A percentile compares a stretch with the other conserved stretches of the same genome.
Conservation (phyloP, 2,797 vertebrate species). For the Macrochelys suwanniensis region DNA sequence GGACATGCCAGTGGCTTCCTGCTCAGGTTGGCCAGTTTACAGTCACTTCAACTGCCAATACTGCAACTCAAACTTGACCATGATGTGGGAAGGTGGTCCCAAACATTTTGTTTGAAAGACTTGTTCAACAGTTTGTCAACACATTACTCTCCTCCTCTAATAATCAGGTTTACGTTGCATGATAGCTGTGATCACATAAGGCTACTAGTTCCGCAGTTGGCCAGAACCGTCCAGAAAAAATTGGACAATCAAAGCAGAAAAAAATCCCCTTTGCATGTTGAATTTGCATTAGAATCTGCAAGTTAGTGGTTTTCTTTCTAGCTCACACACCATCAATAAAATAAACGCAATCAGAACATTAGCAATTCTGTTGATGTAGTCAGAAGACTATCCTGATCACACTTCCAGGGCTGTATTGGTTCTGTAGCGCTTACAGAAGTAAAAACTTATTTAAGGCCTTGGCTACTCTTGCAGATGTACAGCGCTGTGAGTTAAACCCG, state of each 20-base stretch:
- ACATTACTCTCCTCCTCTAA: not conserved
- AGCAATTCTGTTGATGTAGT: not conserved
- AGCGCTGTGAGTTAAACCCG: too few species aligned
- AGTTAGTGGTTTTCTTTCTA: not conserved
- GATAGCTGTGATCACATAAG: not conserved
- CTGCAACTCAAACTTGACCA: not conserved
- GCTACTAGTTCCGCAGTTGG: not conserved
- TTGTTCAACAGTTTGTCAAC: not conserved
- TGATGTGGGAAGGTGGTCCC: not conserved
- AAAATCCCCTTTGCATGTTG: not conserved
- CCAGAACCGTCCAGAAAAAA: not conserved
- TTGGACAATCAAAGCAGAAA: not conserved
- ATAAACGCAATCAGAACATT: not conserved
- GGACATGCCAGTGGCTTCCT: too few species aligned
- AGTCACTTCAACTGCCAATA: not conserved
- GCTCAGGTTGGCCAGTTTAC: not conserved
- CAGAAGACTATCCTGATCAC: not conserved
- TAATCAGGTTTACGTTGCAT: not conserved
- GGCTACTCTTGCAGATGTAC: too few species aligned
- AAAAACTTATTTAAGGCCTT: not conserved
- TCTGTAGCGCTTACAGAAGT: accelerated
- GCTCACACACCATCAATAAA: not conserved
- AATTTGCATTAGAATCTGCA: not conserved
- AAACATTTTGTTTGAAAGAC: not conserved
- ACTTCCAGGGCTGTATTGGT: not conserved